Conservation (phyloP, 1,140 invertebrate genomes). For the Drosophila willistoni region DNA sequence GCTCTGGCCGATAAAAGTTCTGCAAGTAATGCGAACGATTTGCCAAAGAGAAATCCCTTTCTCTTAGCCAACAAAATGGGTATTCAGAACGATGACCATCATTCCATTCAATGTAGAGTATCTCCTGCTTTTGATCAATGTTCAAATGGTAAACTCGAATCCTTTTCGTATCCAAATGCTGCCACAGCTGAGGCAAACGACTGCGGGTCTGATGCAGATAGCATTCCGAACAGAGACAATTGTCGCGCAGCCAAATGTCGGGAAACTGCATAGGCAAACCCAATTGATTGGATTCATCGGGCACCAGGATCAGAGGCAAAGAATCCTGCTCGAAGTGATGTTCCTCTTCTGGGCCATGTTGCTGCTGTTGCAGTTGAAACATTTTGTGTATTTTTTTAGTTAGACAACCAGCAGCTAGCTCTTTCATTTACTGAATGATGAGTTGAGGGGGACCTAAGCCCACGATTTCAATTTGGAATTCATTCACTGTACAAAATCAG, state of each 20-base stretch:
- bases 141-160: constrained; percentile 52
- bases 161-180: constrained; percentile 51
- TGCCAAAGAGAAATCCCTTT: constrained; percentile 85
- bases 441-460: constrained; percentile 6
- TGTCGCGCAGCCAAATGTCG: constrained; percentile 87
- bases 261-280: constrained; percentile 84
- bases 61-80: constrained; percentile 84
- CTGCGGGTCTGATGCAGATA: constrained; percentile 86
- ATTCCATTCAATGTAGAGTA: constrained; percentile 83
- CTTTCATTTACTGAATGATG: constrained; percentile 49
- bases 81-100: constrained; percentile 85
- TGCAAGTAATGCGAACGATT: constrained; percentile 84
- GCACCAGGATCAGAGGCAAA: constrained; percentile 38
- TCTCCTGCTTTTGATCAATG: constrained; percentile 35
- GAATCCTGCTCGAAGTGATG: constrained; percentile 22
- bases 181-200: constrained; percentile 81
- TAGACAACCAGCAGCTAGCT: constrained; percentile 32
- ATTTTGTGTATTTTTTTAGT: constrained; percentile 17
- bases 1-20: constrained; percentile 84
- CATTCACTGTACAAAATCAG: constrained; percentile 7
- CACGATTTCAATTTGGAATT: constrained; percentile 10
- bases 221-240: constrained; percentile 87
- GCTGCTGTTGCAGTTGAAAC: constrained; percentile 38
- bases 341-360: constrained; percentile 7
- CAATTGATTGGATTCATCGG: constrained; percentile 16